These are phyloP conservation scores for Nipponacmea schrenckii DNA, from an alignment of 2,888 invertebrate species.

Conservation along the genomic window DNA sequence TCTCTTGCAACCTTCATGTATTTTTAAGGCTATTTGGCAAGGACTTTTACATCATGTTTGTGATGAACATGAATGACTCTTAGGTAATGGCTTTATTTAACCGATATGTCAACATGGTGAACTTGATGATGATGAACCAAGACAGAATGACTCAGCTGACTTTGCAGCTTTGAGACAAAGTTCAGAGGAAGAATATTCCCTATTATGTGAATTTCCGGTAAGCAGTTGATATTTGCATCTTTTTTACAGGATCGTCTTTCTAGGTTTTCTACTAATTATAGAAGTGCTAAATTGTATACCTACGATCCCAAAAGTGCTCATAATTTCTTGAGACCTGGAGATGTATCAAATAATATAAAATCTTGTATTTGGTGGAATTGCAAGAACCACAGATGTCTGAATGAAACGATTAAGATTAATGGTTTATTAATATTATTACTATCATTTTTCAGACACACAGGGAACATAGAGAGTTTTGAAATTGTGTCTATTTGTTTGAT, in stretches of 20 bases:
- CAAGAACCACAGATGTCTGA: too few species aligned
- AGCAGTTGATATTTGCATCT: background rate
- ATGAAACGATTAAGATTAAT: too few species aligned
- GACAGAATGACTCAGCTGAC: slow-evolving; percentile 2
- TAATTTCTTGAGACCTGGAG: too few species aligned
- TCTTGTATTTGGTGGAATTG: too few species aligned
- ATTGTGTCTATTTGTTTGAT: too few species aligned
- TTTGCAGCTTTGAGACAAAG: slow-evolving; percentile 7
- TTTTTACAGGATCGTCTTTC: background rate
- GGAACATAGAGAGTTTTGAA: background rate
- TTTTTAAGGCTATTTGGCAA: slow-evolving; percentile 14
- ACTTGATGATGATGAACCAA: slow-evolving; percentile 6
- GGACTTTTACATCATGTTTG: slow-evolving; percentile 15
- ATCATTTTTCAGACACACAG: background rate
- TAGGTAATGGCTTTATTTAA: slow-evolving; percentile 3
- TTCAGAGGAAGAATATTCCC: slow-evolving; percentile 8
- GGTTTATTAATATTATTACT: too few species aligned
- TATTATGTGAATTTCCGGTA: slow-evolving; percentile 7
- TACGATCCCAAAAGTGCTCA: too few species aligned
- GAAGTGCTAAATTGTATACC: too few species aligned
- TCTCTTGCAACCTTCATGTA: too few species aligned
- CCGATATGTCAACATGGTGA: slow-evolving; percentile 14
- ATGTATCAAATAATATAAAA: too few species aligned
- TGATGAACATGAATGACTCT: slow-evolving; percentile 14
- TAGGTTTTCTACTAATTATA: too few species aligned